Percentiles rank a stretch among this genome's conserved stretches.
Evolutionary conservation across 2,888 invertebrate genomes (phyloP).

Genomic region (Eristalis tenax): DNA sequence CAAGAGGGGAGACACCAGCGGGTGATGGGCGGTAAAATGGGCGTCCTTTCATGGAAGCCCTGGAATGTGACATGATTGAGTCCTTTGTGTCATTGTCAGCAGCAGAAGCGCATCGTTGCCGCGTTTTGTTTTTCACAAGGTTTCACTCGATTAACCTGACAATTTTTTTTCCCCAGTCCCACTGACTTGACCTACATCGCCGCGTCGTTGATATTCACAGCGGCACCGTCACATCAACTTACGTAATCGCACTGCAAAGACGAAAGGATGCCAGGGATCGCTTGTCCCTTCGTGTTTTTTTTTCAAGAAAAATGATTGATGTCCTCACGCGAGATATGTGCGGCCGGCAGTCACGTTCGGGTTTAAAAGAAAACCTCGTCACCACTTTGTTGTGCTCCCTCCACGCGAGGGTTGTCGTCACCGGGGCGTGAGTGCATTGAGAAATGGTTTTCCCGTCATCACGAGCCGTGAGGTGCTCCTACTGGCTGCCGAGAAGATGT

Average conservation of each 20-base stretch:
- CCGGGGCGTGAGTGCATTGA: not conserved
- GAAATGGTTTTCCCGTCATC: not conserved
- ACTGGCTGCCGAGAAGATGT: not conserved
- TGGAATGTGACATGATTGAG: not conserved
- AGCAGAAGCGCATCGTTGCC: not conserved
- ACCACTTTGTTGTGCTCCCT: not conserved
- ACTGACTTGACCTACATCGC: too few relatives aligned
- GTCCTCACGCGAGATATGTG: not conserved
- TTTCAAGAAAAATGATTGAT: not conserved
- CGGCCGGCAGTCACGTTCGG: not conserved
- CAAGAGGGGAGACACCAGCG: not conserved
- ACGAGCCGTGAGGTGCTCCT: not conserved
- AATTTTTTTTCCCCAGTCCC: not conserved
- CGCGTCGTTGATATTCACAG: not conserved
- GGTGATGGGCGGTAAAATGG: not conserved
- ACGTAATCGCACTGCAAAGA: not conserved
- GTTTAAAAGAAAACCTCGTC: not conserved
- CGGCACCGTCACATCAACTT: not conserved
- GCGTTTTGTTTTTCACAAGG: not conserved
- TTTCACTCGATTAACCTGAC: not conserved
- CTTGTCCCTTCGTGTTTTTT: not conserved
- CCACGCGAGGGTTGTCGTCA: not conserved
- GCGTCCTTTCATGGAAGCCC: not conserved
- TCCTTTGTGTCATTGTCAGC: not conserved
- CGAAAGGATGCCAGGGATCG: not conserved